phyloP scores from a whole-genome alignment of 2,797 vertebrate species.

The Apodemus agrarius region DNA sequence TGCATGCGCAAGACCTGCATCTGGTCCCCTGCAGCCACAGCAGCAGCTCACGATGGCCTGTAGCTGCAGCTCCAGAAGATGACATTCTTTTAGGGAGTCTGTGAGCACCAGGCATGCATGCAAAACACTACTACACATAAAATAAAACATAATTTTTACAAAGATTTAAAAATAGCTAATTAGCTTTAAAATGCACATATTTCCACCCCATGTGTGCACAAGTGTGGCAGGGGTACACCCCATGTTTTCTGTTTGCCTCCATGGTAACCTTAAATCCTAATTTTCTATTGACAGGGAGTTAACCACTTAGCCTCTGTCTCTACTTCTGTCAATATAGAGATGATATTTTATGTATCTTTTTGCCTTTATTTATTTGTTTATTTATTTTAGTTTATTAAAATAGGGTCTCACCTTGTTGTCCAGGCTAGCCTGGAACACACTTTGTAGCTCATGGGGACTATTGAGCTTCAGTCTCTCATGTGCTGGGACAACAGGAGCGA shows the following conservation, averaged over 20 bases:
- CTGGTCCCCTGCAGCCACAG: neutral
- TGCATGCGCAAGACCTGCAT: neutral
- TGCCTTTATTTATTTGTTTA: neutral
- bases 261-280: conserved; percentile 11
- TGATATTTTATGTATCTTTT: neutral
- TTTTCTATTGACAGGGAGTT: neutral
- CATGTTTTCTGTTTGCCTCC: neutral
- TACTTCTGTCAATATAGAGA: neutral
- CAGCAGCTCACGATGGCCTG: neutral
- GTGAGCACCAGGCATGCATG: neutral
- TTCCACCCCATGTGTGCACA: neutral
- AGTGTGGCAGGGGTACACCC: neutral
- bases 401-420: neutral
- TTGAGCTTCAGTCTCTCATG: neutral
- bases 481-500: neutral
- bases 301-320: neutral
- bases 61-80: neutral
- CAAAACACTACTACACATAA: neutral
- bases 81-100: no score
- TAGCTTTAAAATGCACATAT: conserved; percentile 47
- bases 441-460: neutral
- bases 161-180: neutral
- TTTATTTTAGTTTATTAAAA: neutral
- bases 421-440: neutral
- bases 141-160: neutral